Evolutionary conservation across 2,888 invertebrate species (phyloP).

Genomic region (Molorchus minor): DNA sequence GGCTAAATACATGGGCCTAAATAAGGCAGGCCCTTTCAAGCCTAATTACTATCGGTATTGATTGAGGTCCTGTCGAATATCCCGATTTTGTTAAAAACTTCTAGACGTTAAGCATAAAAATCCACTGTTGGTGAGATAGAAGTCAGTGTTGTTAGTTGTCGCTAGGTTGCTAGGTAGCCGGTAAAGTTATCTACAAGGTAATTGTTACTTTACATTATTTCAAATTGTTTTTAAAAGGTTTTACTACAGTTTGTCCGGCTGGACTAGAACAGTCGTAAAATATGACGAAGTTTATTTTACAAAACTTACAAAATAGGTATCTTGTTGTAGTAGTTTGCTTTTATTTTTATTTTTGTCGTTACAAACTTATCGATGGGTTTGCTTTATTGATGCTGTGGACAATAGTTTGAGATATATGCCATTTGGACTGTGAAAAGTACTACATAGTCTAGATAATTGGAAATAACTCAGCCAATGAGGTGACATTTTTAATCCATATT

Average conservation of each 20-base stretch:
- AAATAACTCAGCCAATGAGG: no score
- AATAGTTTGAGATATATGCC: no score
- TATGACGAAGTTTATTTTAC: no score
- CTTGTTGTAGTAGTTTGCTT: no score
- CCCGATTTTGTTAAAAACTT: constrained; percentile 13
- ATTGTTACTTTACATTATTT: constrained; percentile 8
- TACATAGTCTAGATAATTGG: no score
- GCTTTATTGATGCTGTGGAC: no score
- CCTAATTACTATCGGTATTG: constrained; percentile 95
- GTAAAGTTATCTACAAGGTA: constrained; percentile 17
- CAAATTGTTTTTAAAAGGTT: neutral
- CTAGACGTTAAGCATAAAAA: constrained; percentile 31
- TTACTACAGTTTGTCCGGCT: constrained; percentile 9
- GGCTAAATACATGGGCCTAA: constrained; percentile 96
- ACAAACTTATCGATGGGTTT: no score
- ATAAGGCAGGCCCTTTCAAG: constrained; percentile 98
- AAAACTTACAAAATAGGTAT: no score
- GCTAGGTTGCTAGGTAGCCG: constrained; percentile 44
- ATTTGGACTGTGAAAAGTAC: no score
- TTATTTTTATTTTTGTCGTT: no score
- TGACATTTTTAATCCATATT: no score
- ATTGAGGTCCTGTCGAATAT: neutral
- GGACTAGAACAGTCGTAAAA: no score
- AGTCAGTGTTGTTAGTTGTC: constrained; percentile 45
- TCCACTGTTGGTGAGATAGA: constrained; percentile 28